Conservation (phyloP, 2,888 invertebrate species). For the Serripes groenlandicus region DNA sequence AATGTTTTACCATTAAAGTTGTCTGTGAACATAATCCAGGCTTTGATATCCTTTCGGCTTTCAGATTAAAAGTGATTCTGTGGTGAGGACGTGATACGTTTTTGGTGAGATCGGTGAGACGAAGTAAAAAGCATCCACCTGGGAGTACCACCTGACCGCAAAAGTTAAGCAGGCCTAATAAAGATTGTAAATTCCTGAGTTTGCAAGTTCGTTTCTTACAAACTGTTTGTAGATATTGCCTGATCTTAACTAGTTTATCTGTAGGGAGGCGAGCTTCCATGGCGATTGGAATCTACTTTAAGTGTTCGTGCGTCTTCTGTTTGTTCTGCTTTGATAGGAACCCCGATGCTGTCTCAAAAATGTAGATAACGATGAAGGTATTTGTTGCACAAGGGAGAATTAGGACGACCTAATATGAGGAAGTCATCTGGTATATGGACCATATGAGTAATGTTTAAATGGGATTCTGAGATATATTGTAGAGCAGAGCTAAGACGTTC, state of each 20-base stretch:
- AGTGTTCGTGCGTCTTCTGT: constrained; percentile 11
- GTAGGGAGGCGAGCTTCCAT: constrained; percentile 46
- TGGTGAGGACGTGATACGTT: constrained; percentile 29
- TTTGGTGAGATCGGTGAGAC: constrained; percentile 36
- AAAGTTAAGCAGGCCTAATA: constrained; percentile 43
- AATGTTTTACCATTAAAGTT: constrained; percentile 48
- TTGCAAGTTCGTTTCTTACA: neutral
- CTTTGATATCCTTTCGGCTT: constrained; percentile 18
- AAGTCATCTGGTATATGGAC: constrained; percentile 58
- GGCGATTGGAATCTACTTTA: constrained; percentile 37
- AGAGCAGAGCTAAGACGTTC: constrained; percentile 44
- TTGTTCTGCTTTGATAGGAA: constrained; percentile 50
- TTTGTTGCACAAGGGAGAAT: neutral
- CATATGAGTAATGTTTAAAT: constrained; percentile 6
- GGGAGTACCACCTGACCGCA: constrained; percentile 39
- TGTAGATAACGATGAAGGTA: constrained; percentile 16
- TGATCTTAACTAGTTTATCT: constrained; percentile 31
- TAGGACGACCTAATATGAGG: constrained; percentile 16
- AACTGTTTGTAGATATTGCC: neutral
- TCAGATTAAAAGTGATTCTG: constrained; percentile 18
- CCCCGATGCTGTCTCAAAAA: constrained; percentile 17
- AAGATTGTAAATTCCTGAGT: constrained; percentile 38
- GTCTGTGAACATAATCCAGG: constrained; percentile 36
- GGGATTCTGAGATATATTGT: constrained; percentile 23
- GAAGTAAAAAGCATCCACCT: constrained; percentile 34